Evolutionary conservation across 53 echinoderm and acorn worm species (phyloP), one percentile per base, ranked within the genome.

Genomic region (Zoroaster sp.): DNA sequence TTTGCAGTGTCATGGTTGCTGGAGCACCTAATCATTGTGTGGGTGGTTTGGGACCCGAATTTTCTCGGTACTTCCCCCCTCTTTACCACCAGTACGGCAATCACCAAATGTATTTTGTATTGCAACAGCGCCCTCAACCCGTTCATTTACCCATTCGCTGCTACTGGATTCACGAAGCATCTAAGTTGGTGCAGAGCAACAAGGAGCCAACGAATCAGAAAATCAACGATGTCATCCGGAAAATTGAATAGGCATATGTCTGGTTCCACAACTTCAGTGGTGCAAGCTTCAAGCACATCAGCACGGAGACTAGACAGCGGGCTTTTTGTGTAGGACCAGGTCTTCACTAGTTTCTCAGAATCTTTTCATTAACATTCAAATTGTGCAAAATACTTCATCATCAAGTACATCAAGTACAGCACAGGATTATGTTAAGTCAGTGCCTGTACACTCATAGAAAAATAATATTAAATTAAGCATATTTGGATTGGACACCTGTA

Each of bases 71-170:
- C 9, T 2, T 33, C 71, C 3, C 3, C 15, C n/a, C 15, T 33
- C 18, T 77, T 49, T 18, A 71, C 35, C 8, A 34, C 14, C 40
- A 41, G 80, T 40, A 54, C 69, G 35, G 54, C 32, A 18, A 43
- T 89, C 74, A 75, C 91, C 1, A 85, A 87, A 25, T 43, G 90
- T 32, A 71, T 83, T 21, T 70, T 94, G 37, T 80, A 81, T 18
- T 69, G 94, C 3, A 93, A 96, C 34, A 92, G 94, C 39, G 87
- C 81, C 72, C 71, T 90, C 40, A 96, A 96, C 41, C 96, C 96
- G 11, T 74, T 96, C 20, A 88, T 96, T 31, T 96, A 96, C 54
- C 94, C 96, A 4, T 80, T 96, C 40, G 93, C 94, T 6, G 96
- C 94, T 23, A 90, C 89, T 34, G 94, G 93, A 42, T 96, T 96